A percentile compares a stretch with the other conserved stretches of the same genome.
Conservation (phyloP, 2,888 invertebrate species). For the Candidula unifasciata region DNA sequence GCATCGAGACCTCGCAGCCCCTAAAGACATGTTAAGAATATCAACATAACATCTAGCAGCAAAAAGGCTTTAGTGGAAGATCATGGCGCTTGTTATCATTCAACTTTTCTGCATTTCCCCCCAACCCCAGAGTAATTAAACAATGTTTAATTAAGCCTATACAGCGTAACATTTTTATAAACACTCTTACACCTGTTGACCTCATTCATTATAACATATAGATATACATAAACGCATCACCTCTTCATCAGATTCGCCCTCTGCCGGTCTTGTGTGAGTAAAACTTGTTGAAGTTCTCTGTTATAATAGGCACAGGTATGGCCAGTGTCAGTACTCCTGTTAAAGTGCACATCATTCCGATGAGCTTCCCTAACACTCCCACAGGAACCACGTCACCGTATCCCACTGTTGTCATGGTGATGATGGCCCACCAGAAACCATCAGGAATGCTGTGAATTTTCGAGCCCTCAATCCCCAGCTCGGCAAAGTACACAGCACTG, state of each 20-base stretch:
- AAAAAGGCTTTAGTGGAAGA: no score
- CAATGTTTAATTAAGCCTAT: no score
- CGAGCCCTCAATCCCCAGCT: slow-evolving; percentile 75
- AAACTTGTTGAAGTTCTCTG: slow-evolving; percentile 77
- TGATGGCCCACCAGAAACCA: slow-evolving; percentile 78
- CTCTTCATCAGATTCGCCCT: slow-evolving; percentile 56
- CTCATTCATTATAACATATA: background rate
- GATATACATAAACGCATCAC: background rate
- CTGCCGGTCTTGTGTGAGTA: slow-evolving; percentile 77
- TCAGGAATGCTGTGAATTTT: slow-evolving; percentile 78
- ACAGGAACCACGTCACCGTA: slow-evolving; percentile 78
- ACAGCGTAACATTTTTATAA: background rate
- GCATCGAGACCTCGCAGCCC: no score
- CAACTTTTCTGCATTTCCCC: no score
- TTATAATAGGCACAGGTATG: slow-evolving; percentile 77
- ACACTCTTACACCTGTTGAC: background rate
- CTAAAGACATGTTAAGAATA: no score
- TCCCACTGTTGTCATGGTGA: slow-evolving; percentile 78
- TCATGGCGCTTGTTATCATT: no score
- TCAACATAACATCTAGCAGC: no score
- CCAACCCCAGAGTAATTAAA: no score
- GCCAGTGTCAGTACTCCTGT: slow-evolving; percentile 77
- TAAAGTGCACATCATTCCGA: slow-evolving; percentile 76
- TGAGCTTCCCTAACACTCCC: slow-evolving; percentile 75
- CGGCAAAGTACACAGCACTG: slow-evolving; percentile 80